Percentiles rank a stretch among this genome's conserved stretches.
Evolutionary conservation across 35 echinoderm and acorn worm species (phyloP).

Genomic region (Holothuria glaberrima): DNA sequence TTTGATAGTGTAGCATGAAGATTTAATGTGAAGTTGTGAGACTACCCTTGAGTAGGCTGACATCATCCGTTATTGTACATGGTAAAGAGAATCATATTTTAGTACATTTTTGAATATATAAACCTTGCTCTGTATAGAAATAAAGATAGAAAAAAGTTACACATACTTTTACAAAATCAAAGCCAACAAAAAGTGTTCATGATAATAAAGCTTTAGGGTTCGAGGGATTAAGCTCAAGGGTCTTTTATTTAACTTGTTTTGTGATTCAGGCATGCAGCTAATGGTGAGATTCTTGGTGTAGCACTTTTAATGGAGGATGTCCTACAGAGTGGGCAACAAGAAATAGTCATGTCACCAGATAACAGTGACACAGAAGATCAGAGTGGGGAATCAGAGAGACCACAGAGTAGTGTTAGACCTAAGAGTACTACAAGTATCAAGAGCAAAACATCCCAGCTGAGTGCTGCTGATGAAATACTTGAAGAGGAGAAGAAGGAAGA

Average conservation of each 20-base stretch:
- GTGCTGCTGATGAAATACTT: slow-evolving; percentile 5
- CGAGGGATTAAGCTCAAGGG: too few species aligned
- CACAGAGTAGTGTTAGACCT: slow-evolving; percentile 55
- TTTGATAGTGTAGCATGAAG: too few species aligned
- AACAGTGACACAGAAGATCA: slow-evolving; percentile 70
- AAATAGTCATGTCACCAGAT: slow-evolving; percentile 74
- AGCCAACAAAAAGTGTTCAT: too few species aligned
- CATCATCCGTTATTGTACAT: too few species aligned
- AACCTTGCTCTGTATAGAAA: too few species aligned
- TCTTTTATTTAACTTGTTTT: neutral
- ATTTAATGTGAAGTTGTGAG: too few species aligned
- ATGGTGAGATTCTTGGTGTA: slow-evolving; percentile 96
- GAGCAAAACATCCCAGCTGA: slow-evolving; percentile 62
- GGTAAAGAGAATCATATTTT: too few species aligned
- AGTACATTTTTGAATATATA: too few species aligned
- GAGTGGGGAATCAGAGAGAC: slow-evolving; percentile 10
- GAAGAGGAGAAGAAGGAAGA: slow-evolving; percentile 8
- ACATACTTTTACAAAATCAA: too few species aligned
- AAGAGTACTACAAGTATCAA: slow-evolving; percentile 69
- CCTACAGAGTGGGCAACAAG: slow-evolving; percentile 90
- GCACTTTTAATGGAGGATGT: slow-evolving; percentile 98
- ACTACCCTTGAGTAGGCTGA: too few species aligned
- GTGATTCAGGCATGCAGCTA: slow-evolving; percentile 76
- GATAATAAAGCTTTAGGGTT: too few species aligned
- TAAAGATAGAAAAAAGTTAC: too few species aligned